A percentile compares a stretch with the other conserved stretches of the same genome.
Conservation (phyloP, 2,113 vertebrate genomes). For the Tenebrosternarchus preto region DNA sequence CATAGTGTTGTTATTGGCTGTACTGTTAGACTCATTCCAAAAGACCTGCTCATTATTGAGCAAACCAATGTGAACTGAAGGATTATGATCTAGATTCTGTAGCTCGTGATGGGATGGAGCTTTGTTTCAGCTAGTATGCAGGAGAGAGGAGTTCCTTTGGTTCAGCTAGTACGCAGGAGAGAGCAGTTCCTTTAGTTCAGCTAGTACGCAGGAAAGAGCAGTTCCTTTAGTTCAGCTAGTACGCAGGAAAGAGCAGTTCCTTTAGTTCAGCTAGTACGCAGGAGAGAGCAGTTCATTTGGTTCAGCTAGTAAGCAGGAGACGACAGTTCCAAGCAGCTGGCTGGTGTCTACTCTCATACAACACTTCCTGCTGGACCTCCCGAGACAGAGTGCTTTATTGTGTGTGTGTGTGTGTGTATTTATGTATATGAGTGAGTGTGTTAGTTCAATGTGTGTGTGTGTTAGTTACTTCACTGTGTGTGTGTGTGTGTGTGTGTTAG, state of each 20-base stretch:
- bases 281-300: too few relatives aligned
- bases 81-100: not conserved
- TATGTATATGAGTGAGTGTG: too few relatives aligned
- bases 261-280: too few relatives aligned
- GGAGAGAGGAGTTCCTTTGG: too few relatives aligned
- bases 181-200: not conserved
- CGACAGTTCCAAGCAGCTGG: slow-evolving; percentile 7
- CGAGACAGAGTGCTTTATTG: slow-evolving; percentile 34
- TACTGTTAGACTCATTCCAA: not conserved
- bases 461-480: too few relatives aligned
- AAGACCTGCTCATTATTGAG: not conserved
- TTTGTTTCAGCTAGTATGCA: too few relatives aligned
- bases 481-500: slow-evolving; percentile 30
- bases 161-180: not conserved
- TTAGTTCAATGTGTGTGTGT: slow-evolving; percentile 22
- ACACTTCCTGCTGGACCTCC: slow-evolving; percentile 14
- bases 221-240: too few relatives aligned
- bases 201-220: too few relatives aligned
- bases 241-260: too few relatives aligned
- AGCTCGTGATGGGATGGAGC: not conserved
- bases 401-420: slow-evolving; percentile 33
- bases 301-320: not conserved
- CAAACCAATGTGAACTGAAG: not conserved
- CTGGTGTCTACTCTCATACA: slow-evolving; percentile 2
- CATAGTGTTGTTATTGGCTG: too few relatives aligned